A percentile compares a stretch with the other conserved stretches of the same genome.
Conservation (phyloP, 2,113 vertebrate species). For the Brachyhypopomus gauderio region DNA sequence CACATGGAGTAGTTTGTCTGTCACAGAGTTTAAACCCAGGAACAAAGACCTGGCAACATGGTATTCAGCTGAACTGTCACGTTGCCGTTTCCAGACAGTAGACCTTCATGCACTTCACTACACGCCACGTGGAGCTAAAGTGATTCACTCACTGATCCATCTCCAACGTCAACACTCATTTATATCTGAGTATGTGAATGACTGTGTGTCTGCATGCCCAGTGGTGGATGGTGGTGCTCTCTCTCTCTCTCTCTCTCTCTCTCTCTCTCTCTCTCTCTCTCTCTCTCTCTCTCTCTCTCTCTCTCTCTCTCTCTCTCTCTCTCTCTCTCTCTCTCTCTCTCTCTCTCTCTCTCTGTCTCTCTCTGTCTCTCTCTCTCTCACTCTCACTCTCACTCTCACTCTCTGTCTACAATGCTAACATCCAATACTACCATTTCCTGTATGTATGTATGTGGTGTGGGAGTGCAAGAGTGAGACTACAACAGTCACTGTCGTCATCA, state of each 20-base stretch:
- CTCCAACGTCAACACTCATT: neutral
- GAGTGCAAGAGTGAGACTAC: slow-evolving; percentile 50
- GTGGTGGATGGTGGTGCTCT: neutral
- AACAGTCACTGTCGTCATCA: neutral
- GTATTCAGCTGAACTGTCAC: neutral
- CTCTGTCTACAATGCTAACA: slow-evolving; percentile 30
- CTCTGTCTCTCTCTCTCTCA: slow-evolving; percentile 47
- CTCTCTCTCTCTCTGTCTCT: slow-evolving; percentile 49
- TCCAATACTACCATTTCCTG: too few species aligned
- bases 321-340: slow-evolving; percentile 49
- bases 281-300: slow-evolving; percentile 42
- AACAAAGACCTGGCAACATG: slow-evolving; percentile 32
- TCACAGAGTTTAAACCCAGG: slow-evolving; percentile 26
- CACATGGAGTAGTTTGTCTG: neutral
- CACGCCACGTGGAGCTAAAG: neutral
- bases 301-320: slow-evolving; percentile 43
- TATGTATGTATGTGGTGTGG: neutral
- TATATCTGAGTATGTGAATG: neutral
- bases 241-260: slow-evolving; percentile 49
- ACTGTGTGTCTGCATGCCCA: too few species aligned
- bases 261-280: slow-evolving; percentile 39
- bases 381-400: too few species aligned
- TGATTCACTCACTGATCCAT: neutral
- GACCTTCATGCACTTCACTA: neutral
- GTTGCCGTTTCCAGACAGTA: slow-evolving; percentile 11